Percentiles rank a stretch among this genome's conserved stretches.
Conservation (phyloP, 2,888 invertebrate species). For the Brachypterus glaber region DNA sequence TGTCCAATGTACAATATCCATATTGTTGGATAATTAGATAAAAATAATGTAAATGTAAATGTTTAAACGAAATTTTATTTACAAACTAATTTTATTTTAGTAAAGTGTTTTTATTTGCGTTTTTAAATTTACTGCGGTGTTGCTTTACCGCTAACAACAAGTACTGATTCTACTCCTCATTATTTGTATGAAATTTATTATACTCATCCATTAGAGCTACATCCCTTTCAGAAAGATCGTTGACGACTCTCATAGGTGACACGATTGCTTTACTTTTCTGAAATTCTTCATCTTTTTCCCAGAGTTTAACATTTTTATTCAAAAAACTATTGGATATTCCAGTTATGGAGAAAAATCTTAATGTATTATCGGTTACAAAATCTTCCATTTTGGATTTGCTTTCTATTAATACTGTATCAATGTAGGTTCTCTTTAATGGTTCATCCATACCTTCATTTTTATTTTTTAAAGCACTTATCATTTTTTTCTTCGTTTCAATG, state of each 20-base stretch:
- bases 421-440: not conserved
- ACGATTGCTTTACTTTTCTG: not conserved
- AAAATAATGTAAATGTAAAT: too few species aligned
- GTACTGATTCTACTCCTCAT: conserved; percentile 13
- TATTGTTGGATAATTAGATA: too few species aligned
- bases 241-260: conserved; percentile 8
- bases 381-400: not conserved
- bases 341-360: not conserved
- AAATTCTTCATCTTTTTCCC: not conserved
- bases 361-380: not conserved
- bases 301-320: not conserved
- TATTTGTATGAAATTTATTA: conserved; percentile 9
- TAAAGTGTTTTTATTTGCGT: not conserved
- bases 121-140: not conserved
- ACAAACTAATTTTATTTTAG: not conserved
- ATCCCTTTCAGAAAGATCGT: conserved; percentile 14
- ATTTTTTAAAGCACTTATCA: not conserved
- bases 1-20: too few species aligned
- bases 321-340: not conserved
- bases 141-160: conserved; percentile 2
- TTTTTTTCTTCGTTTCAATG: not conserved
- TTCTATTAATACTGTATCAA: not conserved
- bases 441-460: not conserved
- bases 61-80: too few species aligned
- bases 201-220: conserved; percentile 14